phyloP scores from a whole-genome alignment of 2,797 vertebrate genomes.

The Hemitrygon akajei region DNA sequence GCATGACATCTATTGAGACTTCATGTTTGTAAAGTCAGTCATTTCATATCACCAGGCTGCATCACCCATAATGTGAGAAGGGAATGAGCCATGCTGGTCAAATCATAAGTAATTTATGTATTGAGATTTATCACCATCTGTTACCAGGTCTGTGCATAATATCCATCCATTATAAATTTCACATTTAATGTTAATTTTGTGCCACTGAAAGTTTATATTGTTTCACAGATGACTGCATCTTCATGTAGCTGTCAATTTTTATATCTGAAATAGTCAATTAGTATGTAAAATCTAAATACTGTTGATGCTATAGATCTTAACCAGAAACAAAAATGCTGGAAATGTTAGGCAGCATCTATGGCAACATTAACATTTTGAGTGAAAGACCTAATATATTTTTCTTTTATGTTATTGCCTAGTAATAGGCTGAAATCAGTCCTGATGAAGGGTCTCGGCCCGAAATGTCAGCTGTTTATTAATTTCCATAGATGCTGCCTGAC shows the following conservation, averaged over 20 bases:
- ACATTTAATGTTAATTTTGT: not conserved
- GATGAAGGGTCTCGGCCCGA: too few species aligned
- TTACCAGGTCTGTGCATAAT: not conserved
- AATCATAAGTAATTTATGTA: constrained; percentile 12
- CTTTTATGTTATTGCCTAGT: too few species aligned
- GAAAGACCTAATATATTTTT: too few species aligned
- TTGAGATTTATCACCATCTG: not conserved
- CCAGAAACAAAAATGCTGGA: too few species aligned
- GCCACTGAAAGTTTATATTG: not conserved
- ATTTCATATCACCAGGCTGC: not conserved
- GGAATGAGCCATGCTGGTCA: not conserved
- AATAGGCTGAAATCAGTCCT: too few species aligned
- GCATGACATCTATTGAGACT: not conserved
- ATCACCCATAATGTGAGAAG: not conserved
- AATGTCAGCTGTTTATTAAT: too few species aligned
- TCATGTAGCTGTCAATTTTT: not conserved
- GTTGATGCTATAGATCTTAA: too few species aligned
- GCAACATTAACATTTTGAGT: too few species aligned
- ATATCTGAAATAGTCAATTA: too few species aligned
- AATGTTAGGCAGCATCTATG: too few species aligned
- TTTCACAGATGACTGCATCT: not conserved
- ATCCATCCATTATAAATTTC: not conserved
- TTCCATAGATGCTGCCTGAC: too few species aligned
- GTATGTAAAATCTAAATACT: too few species aligned
- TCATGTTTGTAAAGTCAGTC: not conserved